Conservation (phyloP, 1,140 invertebrate species). For the Telenomus remus region DNA sequence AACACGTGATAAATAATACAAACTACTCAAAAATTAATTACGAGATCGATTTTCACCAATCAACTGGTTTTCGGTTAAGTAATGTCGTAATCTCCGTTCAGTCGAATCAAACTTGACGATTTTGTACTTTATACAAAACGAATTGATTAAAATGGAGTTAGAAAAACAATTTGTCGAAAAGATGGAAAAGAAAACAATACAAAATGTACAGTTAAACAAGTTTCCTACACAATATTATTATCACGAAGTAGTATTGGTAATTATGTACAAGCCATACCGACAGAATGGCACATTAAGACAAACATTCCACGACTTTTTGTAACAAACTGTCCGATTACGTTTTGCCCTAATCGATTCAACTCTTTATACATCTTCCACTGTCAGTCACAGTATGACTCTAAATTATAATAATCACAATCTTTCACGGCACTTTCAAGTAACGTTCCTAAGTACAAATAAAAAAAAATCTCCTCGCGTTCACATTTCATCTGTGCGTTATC, state of each 20-base stretch:
- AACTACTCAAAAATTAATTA: constrained; percentile 5
- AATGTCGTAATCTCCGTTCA: constrained; percentile 20
- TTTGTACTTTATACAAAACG: constrained; percentile 47
- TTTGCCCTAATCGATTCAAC: constrained; percentile 15
- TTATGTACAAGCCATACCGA: constrained; percentile 74
- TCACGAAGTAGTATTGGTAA: constrained; percentile 63
- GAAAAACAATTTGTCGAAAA: constrained; percentile 5
- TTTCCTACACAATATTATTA: constrained; percentile 35
- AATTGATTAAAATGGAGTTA: constrained; percentile 1
- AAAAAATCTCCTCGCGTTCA: constrained; percentile 40
- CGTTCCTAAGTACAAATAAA: constrained; percentile 71
- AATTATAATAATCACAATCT: constrained; percentile 67
- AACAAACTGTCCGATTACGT: constrained; percentile 28
- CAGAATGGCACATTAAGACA: constrained; percentile 74
- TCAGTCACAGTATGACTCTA: constrained; percentile 55
- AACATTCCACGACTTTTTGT: constrained; percentile 70
- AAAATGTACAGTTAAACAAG: constrained; percentile 52
- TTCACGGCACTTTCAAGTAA: constrained; percentile 66
- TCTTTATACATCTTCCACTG: constrained; percentile 37
- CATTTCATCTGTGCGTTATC: constrained; percentile 13
- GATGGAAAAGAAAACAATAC: constrained; percentile 18
- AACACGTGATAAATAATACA: constrained; percentile 1
- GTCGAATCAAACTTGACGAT: constrained; percentile 19
- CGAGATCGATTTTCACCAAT: background rate
- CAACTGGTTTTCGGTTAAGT: constrained; percentile 21